Conservation (phyloP, 2,888 invertebrate species). For the Notodromas monacha region DNA sequence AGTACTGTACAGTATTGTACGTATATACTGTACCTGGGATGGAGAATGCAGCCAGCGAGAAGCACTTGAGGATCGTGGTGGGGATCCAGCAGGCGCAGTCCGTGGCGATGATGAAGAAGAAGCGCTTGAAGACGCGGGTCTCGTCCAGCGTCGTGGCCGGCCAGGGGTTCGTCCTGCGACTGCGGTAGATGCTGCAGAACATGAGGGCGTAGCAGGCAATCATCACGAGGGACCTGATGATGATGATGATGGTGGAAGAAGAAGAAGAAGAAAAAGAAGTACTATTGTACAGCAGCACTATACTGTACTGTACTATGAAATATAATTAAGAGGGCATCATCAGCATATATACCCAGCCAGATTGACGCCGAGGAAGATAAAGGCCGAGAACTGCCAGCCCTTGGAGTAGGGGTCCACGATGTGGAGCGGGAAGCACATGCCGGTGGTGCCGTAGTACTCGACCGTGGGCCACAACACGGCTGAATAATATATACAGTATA, state of each 20-base stretch:
- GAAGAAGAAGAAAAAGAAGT: no score
- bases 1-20: constrained; percentile 2
- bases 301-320: no score
- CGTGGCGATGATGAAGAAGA: constrained; percentile 33
- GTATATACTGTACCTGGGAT: constrained; percentile 24
- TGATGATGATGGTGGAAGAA: no score
- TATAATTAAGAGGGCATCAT: no score
- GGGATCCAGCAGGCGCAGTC: constrained; percentile 36
- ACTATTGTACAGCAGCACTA: constrained; percentile 11
- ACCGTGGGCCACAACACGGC: constrained; percentile 8
- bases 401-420: constrained; percentile 28
- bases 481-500: no score
- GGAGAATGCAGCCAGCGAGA: constrained; percentile 22
- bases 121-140: constrained; percentile 18
- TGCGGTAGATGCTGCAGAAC: constrained; percentile 27
- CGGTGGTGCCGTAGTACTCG: constrained; percentile 27
- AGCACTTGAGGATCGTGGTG: constrained; percentile 27
- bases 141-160: no score
- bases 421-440: constrained; percentile 34
- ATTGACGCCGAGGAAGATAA: constrained; percentile 32
- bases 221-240: no score
- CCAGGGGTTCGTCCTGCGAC: constrained; percentile 25
- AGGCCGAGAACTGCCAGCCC: constrained; percentile 36
- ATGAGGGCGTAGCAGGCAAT: constrained; percentile 24
- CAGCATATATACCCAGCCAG: constrained; percentile 24